phyloP scores from a whole-genome alignment of 2,888 invertebrate species.

The Platypus cylindrus region DNA sequence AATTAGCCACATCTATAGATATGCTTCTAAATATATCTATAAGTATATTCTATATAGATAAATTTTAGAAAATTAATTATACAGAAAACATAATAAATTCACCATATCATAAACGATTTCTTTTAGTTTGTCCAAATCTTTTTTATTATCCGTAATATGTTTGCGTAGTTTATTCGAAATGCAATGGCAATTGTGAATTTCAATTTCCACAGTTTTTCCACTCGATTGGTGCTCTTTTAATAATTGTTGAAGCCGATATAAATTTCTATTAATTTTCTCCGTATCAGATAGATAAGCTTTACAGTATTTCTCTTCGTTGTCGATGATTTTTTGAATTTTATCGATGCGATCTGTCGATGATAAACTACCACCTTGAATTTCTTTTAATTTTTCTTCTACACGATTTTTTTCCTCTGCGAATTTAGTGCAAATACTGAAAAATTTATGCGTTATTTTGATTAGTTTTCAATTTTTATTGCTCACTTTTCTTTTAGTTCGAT shows the following conservation, averaged over 20 bases:
- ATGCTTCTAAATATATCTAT: too few species aligned
- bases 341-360: constrained; percentile 42
- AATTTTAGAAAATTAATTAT: too few species aligned
- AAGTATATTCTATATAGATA: too few species aligned
- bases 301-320: constrained; percentile 37
- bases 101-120: constrained; percentile 50
- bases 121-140: constrained; percentile 39
- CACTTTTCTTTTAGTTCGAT: constrained; percentile 19
- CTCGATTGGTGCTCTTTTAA: constrained; percentile 18
- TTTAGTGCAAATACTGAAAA: constrained; percentile 16
- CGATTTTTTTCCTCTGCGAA: constrained; percentile 22
- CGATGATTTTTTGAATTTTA: constrained; percentile 47
- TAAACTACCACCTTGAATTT: constrained; percentile 36
- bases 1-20: background rate
- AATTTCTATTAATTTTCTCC: constrained; percentile 18
- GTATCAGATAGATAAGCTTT: constrained; percentile 17
- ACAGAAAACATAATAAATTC: too few species aligned
- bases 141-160: constrained; percentile 37
- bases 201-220: constrained; percentile 36
- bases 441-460: too few species aligned
- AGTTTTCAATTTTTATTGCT: background rate
- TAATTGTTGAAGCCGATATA: constrained; percentile 16
- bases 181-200: constrained; percentile 40
- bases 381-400: constrained; percentile 38
- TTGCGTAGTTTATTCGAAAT: constrained; percentile 36